A percentile compares a stretch with the other conserved stretches of the same genome.
Evolutionary conservation across 2,797 vertebrate genomes (phyloP).

Genomic region (Antennarius maculatus): DNA sequence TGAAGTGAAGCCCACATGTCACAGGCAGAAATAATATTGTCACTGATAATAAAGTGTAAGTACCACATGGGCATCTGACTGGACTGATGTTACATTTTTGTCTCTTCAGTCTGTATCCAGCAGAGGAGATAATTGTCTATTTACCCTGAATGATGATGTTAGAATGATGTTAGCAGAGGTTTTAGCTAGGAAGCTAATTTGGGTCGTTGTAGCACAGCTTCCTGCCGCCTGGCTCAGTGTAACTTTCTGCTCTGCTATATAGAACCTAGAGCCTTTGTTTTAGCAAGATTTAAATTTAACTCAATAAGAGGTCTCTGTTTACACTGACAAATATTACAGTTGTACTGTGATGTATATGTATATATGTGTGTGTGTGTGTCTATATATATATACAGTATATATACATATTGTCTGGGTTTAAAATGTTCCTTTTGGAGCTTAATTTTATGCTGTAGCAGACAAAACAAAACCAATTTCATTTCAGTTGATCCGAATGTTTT

Average conservation of each 20-base stretch:
- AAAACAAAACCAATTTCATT: slow-evolving; percentile 6
- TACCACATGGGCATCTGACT: not conserved
- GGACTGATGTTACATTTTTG: not conserved
- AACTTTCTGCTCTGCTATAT: not conserved
- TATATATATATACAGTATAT: no score
- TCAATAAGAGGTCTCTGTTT: not conserved
- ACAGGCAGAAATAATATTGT: not conserved
- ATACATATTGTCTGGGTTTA: no score
- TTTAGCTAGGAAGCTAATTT: not conserved
- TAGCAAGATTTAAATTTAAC: not conserved
- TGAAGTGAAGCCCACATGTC: not conserved
- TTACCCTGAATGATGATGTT: no score
- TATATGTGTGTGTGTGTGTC: no score
- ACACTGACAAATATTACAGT: not conserved
- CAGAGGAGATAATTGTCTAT: not conserved
- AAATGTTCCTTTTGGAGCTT: no score
- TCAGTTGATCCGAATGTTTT: slow-evolving; percentile 6
- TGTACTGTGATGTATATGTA: no score
- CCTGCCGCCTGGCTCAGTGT: not conserved
- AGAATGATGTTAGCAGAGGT: not conserved
- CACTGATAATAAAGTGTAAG: not conserved
- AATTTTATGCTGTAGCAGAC: not conserved
- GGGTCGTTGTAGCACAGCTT: not conserved
- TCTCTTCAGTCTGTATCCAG: not conserved
- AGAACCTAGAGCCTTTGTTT: not conserved